Percentiles rank a stretch among this genome's conserved stretches.
These are phyloP conservation scores for Periophthalmus magnuspinnatus DNA, from an alignment of 2,797 vertebrate genomes.

Conservation along the genomic window DNA sequence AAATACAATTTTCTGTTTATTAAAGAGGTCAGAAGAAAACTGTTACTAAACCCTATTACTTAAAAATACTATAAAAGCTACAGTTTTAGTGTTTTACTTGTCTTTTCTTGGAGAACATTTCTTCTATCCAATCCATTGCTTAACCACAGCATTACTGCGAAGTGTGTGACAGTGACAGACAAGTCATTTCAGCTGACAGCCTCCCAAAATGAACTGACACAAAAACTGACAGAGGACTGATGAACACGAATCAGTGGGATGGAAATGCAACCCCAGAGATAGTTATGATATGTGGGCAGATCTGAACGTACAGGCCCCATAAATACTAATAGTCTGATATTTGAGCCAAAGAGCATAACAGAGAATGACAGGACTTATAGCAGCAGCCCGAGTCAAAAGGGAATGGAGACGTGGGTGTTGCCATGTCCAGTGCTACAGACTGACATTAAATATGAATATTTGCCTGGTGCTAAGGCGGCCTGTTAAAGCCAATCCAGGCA, in stretches of 20 bases:
- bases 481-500: neutral
- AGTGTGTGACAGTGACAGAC: constrained; percentile 7
- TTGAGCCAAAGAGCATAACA: neutral
- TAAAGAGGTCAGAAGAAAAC: no score
- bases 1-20: no score
- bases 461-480: neutral
- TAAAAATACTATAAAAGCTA: neutral
- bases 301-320: neutral
- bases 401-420: neutral
- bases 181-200: constrained; percentile 6
- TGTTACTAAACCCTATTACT: neutral
- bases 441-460: constrained; percentile 7
- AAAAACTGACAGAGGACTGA: constrained; percentile 33
- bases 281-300: neutral
- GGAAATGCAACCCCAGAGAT: constrained; percentile 1
- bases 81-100: no score
- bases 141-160: constrained; percentile 4
- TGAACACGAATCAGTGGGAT: constrained; percentile 12
- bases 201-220: constrained; percentile 13
- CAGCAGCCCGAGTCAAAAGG: neutral
- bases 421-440: neutral
- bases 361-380: neutral
- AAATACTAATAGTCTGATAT: neutral
- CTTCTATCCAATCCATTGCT: neutral
- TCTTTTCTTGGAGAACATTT: no score